These are phyloP conservation scores for Coracopsis vasa DNA, from an alignment of 2,113 vertebrate genomes.

Conservation along the genomic window DNA sequence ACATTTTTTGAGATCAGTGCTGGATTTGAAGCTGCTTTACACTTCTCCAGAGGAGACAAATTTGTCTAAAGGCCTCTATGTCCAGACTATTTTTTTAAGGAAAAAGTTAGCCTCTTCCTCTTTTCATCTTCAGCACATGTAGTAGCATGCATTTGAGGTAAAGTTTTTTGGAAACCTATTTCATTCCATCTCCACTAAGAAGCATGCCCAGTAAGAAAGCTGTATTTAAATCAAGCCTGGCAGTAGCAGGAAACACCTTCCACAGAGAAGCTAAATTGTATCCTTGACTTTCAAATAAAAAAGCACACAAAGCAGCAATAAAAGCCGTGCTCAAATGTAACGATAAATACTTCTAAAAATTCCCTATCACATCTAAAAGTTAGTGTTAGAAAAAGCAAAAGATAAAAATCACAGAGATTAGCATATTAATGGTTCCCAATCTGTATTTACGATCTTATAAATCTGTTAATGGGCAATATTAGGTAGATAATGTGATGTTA, in stretches of 20 bases:
- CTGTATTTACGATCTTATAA: slow-evolving; percentile 51
- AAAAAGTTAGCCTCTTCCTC: not conserved
- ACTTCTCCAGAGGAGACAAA: not conserved
- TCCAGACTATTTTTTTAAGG: not conserved
- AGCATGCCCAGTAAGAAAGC: not conserved
- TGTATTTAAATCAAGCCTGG: not conserved
- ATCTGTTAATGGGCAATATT: slow-evolving; percentile 41
- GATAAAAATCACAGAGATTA: slow-evolving; percentile 58
- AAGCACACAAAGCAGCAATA: not conserved
- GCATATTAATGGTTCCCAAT: slow-evolving; percentile 43
- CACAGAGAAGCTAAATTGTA: not conserved
- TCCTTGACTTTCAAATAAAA: not conserved
- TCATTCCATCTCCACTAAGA: not conserved
- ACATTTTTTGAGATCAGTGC: not conserved
- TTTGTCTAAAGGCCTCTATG: not conserved
- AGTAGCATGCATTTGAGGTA: not conserved
- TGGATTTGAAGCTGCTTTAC: not conserved
- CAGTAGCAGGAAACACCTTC: not conserved
- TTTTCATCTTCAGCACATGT: not conserved
- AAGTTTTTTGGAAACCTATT: not conserved
- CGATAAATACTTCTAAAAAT: not conserved
- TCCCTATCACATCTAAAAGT: not conserved
- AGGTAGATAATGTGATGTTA: slow-evolving; percentile 40
- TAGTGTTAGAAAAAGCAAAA: slow-evolving; percentile 58
- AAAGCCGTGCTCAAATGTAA: not conserved